Conservation (phyloP, 2,113 vertebrate species). For the Catagonus wagneri region DNA sequence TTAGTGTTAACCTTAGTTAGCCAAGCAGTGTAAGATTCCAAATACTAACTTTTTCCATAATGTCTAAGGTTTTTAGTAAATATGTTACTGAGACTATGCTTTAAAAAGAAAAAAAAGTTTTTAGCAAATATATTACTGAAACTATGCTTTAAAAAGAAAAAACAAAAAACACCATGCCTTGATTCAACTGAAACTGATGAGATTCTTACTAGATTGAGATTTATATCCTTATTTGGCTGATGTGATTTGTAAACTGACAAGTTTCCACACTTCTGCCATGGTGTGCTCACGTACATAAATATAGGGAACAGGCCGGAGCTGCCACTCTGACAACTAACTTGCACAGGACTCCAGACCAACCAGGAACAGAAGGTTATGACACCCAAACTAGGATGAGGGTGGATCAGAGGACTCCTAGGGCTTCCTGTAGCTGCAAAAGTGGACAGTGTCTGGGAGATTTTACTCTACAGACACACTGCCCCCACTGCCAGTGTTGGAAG, state of each 20-base stretch:
- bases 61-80: not conserved
- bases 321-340: not conserved
- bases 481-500: not conserved
- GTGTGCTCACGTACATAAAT: not conserved
- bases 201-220: not conserved
- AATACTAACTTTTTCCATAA: not conserved
- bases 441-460: rapidly evolving
- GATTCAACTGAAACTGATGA: not conserved
- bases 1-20: slow-evolving; percentile 83
- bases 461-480: not conserved
- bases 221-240: not conserved
- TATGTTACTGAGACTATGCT: not conserved
- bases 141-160: not conserved
- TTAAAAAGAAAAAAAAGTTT: slow-evolving; percentile 12
- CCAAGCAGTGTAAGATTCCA: slow-evolving; percentile 66
- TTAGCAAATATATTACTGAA: not conserved
- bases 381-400: rapidly evolving
- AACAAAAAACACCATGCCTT: not conserved
- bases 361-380: not conserved
- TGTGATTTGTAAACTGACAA: not conserved
- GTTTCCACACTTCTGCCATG: not conserved
- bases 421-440: not conserved
- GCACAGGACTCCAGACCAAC: not conserved
- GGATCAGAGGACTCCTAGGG: not conserved
- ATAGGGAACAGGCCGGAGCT: not conserved